Conservation (phyloP, 1,140 invertebrate species). For the Drosophila parabipectinata region DNA sequence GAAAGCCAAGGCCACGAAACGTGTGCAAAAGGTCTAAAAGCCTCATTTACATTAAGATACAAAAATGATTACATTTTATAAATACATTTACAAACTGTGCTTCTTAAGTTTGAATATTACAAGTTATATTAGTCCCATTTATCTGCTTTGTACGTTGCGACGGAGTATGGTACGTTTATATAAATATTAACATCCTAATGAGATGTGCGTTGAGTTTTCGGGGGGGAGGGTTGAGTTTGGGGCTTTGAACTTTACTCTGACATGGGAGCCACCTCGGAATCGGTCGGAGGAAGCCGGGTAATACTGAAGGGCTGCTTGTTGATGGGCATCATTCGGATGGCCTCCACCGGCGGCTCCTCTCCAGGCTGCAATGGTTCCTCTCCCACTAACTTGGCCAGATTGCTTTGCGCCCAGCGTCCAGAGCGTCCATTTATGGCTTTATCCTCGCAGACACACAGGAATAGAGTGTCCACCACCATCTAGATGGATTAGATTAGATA, state of each 20-base stretch:
- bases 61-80: conserved; percentile 60
- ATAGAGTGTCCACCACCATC: conserved; percentile 97
- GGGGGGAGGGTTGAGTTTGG: conserved; percentile 1
- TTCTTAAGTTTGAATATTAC: conserved; percentile 46
- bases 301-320: conserved; percentile 83
- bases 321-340: conserved; percentile 82
- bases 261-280: conserved; percentile 69
- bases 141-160: conserved; percentile 44
- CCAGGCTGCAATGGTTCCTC: conserved; percentile 83
- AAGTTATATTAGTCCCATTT: conserved; percentile 25
- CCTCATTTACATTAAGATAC: conserved; percentile 56
- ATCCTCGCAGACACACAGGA: conserved; percentile 97
- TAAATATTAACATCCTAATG: conserved; percentile 50
- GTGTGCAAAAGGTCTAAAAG: conserved; percentile 59
- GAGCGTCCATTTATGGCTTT: conserved; percentile 87
- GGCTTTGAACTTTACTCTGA: conserved; percentile 9
- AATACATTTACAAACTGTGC: conserved; percentile 66
- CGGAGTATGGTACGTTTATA: conserved; percentile 31
- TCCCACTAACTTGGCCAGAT: conserved; percentile 86
- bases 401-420: conserved; percentile 88
- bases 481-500: conserved; percentile 82
- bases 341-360: conserved; percentile 79
- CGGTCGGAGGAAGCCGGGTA: conserved; percentile 57
- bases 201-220: conserved; percentile 63
- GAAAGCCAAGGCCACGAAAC: conserved; percentile 57